phyloP scores from a whole-genome alignment of 1,140 invertebrate genomes.

The Odontomachus brunneus region DNA sequence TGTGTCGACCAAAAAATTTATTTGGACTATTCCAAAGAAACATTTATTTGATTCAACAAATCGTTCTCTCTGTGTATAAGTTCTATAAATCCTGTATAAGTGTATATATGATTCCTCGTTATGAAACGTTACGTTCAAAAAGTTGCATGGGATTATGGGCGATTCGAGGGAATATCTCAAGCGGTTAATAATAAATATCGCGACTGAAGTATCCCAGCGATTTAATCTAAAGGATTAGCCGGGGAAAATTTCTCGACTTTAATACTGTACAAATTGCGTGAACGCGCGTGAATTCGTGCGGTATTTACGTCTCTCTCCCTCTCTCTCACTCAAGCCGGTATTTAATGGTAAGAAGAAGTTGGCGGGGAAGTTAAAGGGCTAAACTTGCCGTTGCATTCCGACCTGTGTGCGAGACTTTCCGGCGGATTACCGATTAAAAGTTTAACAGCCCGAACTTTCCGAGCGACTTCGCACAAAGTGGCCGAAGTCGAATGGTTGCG shows the following conservation, averaged over 20 bases:
- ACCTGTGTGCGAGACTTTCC: constrained; percentile 40
- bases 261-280: constrained; percentile 2
- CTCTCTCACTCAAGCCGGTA: constrained; percentile 2
- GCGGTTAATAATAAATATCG: background rate
- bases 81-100: too few species aligned
- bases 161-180: too few species aligned
- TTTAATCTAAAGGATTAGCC: constrained; percentile 8
- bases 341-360: constrained; percentile 47
- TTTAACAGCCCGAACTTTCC: constrained; percentile 54
- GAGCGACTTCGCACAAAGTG: constrained; percentile 46
- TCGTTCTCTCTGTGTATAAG: too few species aligned
- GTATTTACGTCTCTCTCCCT: constrained; percentile 20
- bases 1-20: too few species aligned
- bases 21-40: too few species aligned
- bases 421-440: constrained; percentile 55
- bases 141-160: too few species aligned
- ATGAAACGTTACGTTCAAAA: too few species aligned
- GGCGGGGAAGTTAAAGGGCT: constrained; percentile 45
- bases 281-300: constrained; percentile 28
- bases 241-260: constrained; percentile 14
- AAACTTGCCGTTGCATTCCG: constrained; percentile 41
- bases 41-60: too few species aligned
- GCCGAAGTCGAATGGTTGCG: background rate
- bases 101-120: too few species aligned
- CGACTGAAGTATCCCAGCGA: background rate